Evolutionary conservation across 2,113 vertebrate species (phyloP).

Genomic region (Lamprotornis superbus): DNA sequence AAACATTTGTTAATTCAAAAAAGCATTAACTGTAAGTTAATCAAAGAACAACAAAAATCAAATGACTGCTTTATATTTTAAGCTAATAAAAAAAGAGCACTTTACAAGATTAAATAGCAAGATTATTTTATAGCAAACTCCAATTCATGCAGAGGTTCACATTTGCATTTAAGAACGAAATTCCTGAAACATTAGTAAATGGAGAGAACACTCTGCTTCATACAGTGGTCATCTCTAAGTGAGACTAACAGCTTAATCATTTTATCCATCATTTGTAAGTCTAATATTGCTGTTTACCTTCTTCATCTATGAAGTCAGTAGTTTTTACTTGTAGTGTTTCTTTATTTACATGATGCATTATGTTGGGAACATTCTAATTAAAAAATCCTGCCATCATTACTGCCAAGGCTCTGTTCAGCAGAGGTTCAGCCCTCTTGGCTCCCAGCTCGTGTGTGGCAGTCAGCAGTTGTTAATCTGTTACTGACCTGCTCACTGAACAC

Average conservation of each 20-base stretch:
- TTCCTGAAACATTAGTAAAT: neutral
- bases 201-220: neutral
- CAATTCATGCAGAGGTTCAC: neutral
- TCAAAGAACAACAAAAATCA: neutral
- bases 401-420: neutral
- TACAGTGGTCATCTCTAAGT: neutral
- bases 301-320: neutral
- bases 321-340: neutral
- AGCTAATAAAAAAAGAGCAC: neutral
- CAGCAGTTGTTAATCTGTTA: neutral
- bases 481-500: neutral
- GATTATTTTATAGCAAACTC: neutral
- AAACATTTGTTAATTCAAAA: neutral
- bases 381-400: neutral
- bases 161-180: neutral
- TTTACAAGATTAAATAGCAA: neutral
- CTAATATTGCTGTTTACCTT: neutral
- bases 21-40: neutral
- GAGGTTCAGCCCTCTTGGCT: neutral
- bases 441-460: fast-evolving
- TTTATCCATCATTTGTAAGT: neutral
- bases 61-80: neutral
- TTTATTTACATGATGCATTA: neutral
- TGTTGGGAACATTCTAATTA: neutral
- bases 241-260: neutral